These are phyloP conservation scores for Andrena minutula DNA, from an alignment of 2,888 invertebrate species.

Conservation along the genomic window DNA sequence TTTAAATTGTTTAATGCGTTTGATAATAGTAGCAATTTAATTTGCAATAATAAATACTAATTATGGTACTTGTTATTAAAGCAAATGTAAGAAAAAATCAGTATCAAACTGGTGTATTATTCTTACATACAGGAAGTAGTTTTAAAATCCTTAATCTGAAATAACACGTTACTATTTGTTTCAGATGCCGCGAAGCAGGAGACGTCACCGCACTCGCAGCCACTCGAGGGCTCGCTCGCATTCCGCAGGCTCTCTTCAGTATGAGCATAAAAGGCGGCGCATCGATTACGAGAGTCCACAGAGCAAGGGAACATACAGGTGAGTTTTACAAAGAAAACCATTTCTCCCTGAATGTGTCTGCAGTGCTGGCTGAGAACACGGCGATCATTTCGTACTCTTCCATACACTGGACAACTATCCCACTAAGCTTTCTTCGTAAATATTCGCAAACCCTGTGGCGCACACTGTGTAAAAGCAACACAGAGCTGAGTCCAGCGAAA, in stretches of 20 bases:
- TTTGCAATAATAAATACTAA: neutral
- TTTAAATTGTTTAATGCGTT: neutral
- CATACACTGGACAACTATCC: neutral
- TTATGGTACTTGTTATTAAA: neutral
- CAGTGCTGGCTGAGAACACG: constrained; percentile 29
- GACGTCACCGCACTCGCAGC: constrained; percentile 91
- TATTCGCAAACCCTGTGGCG: neutral
- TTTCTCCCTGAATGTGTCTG: neutral
- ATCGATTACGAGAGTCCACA: constrained; percentile 88
- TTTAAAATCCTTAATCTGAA: neutral
- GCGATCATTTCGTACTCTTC: neutral
- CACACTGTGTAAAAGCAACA: neutral
- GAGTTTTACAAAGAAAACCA: constrained; percentile 73
- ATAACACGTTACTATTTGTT: constrained; percentile 66
- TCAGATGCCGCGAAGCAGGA: constrained; percentile 94
- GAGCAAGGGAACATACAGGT: constrained; percentile 88
- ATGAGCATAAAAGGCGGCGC: constrained; percentile 90
- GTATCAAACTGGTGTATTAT: neutral
- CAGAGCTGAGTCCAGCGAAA: neutral
- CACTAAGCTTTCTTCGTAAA: neutral
- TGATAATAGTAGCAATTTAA: no score
- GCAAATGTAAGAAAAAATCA: neutral
- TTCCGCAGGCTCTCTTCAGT: constrained; percentile 85
- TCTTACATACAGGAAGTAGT: neutral
- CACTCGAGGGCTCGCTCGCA: constrained; percentile 86